phyloP scores from a whole-genome alignment of 2,888 invertebrate genomes.

The Koerneria pararmatus region DNA sequence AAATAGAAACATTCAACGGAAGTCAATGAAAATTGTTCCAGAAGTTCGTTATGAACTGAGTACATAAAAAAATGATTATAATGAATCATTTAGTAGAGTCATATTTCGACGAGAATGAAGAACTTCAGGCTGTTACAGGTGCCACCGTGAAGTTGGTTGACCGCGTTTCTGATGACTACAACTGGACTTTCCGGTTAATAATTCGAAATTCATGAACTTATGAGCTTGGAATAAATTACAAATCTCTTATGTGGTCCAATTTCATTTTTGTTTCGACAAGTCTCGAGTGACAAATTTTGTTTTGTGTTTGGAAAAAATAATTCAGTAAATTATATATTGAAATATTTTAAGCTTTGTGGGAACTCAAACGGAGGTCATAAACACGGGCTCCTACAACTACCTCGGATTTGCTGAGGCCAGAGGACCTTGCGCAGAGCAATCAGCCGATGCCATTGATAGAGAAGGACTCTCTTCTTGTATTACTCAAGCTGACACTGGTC shows the following conservation, averaged over 20 bases:
- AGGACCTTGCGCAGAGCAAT: slow-evolving; percentile 75
- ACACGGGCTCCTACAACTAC: slow-evolving; percentile 97
- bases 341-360: slow-evolving; percentile 75
- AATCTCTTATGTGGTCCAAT: slow-evolving; percentile 2
- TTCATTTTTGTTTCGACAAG: not conserved
- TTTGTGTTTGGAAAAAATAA: not conserved
- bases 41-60: no score
- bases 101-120: no score
- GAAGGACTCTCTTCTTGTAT: slow-evolving; percentile 75
- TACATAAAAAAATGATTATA: no score
- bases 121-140: no score
- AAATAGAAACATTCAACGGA: no score
- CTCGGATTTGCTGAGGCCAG: slow-evolving; percentile 86
- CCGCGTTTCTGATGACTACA: slow-evolving; percentile 77
- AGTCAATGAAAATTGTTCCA: no score
- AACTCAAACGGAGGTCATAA: slow-evolving; percentile 62
- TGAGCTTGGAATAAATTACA: not conserved
- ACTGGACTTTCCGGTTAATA: slow-evolving; percentile 83
- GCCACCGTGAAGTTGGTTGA: slow-evolving; percentile 40
- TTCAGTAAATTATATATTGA: not conserved
- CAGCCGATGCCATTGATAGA: slow-evolving; percentile 70
- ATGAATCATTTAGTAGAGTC: no score
- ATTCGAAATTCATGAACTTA: not conserved
- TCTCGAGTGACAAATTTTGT: slow-evolving; percentile 69
- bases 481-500: slow-evolving; percentile 39